Evolutionary conservation across 2,888 invertebrate species (phyloP).

Genomic region (Nebria brevicollis): DNA sequence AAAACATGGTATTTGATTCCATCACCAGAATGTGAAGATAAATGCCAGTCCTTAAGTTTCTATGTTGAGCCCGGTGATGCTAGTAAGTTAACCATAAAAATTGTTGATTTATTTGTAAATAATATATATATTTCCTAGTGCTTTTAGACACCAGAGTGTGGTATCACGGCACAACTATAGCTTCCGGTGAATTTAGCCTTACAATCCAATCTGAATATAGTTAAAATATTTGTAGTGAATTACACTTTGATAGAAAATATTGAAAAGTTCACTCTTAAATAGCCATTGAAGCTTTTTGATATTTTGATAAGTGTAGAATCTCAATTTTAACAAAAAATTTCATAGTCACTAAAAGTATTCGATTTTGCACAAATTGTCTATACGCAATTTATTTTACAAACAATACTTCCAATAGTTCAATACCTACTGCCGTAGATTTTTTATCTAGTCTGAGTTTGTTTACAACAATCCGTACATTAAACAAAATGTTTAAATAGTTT

Average conservation of each 20-base stretch:
- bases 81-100: conserved; percentile 65
- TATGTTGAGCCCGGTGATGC: conserved; percentile 88
- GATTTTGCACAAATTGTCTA: neutral
- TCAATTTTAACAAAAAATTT: neutral
- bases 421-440: neutral
- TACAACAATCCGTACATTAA: neutral
- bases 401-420: neutral
- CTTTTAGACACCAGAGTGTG: conserved; percentile 89
- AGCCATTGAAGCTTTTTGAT: too few species aligned
- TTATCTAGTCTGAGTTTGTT: neutral
- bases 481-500: neutral
- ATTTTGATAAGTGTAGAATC: too few species aligned
- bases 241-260: neutral
- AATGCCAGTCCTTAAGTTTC: conserved; percentile 79
- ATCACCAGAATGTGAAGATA: conserved; percentile 85
- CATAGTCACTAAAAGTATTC: neutral
- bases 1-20: conserved; percentile 89
- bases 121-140: conserved; percentile 66
- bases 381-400: neutral
- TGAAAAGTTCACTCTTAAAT: too few species aligned
- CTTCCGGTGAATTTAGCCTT: conserved; percentile 83
- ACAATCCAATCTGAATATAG: conserved; percentile 94
- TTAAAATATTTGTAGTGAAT: conserved; percentile 57
- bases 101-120: conserved; percentile 29
- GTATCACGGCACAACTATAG: conserved; percentile 89